phyloP scores from a whole-genome alignment of 92 coral and sea anemone genomes.

The Porites divaricata region DNA sequence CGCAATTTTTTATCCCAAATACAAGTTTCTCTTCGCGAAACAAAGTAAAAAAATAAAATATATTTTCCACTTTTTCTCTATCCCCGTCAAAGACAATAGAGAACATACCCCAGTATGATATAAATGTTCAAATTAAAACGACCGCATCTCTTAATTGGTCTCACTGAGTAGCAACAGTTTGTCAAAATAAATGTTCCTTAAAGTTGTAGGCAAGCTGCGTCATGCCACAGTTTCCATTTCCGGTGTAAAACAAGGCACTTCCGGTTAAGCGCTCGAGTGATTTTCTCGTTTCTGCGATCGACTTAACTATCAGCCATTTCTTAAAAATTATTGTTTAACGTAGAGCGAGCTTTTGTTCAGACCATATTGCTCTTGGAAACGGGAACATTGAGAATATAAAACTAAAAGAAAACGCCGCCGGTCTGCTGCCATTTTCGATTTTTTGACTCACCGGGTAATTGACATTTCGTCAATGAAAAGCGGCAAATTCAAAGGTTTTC shows the following conservation, averaged over 20 bases:
- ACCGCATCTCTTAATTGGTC: slow-evolving; percentile 22
- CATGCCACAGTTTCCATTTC: slow-evolving; percentile 50
- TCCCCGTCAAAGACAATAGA: neutral
- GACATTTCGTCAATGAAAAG: slow-evolving; percentile 58
- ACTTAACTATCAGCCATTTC: slow-evolving; percentile 6
- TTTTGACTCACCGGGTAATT: slow-evolving; percentile 37
- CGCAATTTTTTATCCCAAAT: neutral
- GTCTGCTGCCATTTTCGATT: slow-evolving; percentile 27
- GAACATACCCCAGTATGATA: neutral
- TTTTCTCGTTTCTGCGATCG: slow-evolving; percentile 14
- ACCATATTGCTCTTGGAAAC: slow-evolving; percentile 24
- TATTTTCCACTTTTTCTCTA: neutral
- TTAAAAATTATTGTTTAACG: neutral
- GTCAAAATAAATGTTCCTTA: slow-evolving; percentile 23
- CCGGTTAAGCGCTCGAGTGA: slow-evolving; percentile 59
- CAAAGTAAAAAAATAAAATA: neutral
- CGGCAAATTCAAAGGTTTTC: slow-evolving; percentile 61
- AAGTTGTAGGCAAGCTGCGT: neutral
- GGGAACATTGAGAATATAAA: slow-evolving; percentile 35
- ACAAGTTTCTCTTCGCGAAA: neutral
- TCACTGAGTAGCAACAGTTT: slow-evolving; percentile 28
- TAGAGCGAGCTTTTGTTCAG: slow-evolving; percentile 13
- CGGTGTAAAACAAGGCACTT: slow-evolving; percentile 75
- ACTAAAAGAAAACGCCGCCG: slow-evolving; percentile 35
- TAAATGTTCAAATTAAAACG: slow-evolving; percentile 29